Evolutionary conservation across 23 tunicate genomes (phyloP).

Genomic region (Styela plicata): DNA sequence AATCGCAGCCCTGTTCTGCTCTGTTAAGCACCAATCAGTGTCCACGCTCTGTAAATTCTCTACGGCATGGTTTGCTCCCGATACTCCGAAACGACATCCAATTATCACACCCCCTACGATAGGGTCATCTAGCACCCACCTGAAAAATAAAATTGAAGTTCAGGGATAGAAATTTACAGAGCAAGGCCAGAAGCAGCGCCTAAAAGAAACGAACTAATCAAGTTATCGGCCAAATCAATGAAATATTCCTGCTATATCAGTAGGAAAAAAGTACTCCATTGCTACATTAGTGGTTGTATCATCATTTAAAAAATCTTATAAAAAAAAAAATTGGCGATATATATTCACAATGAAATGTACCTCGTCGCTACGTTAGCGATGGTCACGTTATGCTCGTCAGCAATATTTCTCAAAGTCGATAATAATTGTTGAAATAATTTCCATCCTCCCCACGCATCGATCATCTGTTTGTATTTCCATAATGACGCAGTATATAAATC

Average conservation of each 20-base stretch:
- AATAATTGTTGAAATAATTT: constrained; percentile 69
- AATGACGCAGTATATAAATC: constrained; percentile 68
- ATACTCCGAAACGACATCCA: constrained; percentile 69
- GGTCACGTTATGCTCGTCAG: constrained; percentile 47
- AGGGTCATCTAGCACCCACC: constrained; percentile 53
- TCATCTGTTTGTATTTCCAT: constrained; percentile 67
- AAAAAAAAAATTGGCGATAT: too few species aligned
- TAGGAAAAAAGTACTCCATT: too few species aligned
- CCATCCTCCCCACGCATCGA: constrained; percentile 88
- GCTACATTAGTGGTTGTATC: too few species aligned
- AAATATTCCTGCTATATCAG: too few species aligned
- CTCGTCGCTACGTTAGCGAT: constrained; percentile 78
- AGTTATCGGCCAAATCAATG: too few species aligned
- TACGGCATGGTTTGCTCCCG: constrained; percentile 49
- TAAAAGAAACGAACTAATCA: too few species aligned
- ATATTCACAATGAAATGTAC: too few species aligned
- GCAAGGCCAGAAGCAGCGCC: too few species aligned
- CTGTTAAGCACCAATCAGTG: constrained; percentile 39
- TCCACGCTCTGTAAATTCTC: constrained; percentile 64
- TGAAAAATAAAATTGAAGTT: background rate
- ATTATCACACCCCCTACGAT: constrained; percentile 55
- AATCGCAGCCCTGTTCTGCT: constrained; percentile 27
- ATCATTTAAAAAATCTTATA: too few species aligned
- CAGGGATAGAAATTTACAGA: too few species aligned
- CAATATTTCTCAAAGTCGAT: constrained; percentile 44